Percentiles rank a stretch among this genome's conserved stretches.
These are phyloP conservation scores for Pomatorhinus ruficollis DNA, from an alignment of 2,113 vertebrate species.

Conservation along the genomic window DNA sequence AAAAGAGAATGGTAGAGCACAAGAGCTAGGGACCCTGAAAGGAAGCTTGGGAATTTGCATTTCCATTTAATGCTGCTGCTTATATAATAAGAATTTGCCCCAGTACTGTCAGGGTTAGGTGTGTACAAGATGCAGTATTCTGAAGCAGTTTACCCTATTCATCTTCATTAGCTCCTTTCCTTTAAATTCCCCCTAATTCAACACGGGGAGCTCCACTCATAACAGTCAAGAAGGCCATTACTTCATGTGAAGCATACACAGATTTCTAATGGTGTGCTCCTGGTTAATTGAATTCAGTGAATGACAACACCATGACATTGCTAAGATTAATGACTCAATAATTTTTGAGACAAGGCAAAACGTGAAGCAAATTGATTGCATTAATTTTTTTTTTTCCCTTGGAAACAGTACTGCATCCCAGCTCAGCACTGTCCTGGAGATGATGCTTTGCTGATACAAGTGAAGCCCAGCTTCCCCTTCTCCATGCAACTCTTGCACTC, in stretches of 20 bases:
- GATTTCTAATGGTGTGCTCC: conserved; percentile 21
- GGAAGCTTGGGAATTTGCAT: not conserved
- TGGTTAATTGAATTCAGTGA: conserved; percentile 31
- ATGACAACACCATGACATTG: conserved; percentile 56
- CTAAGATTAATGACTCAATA: conserved; percentile 70
- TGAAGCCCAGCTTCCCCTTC: not conserved
- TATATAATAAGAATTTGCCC: not conserved
- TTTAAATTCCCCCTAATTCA: not conserved
- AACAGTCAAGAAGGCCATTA: not conserved
- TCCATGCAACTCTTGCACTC: not conserved
- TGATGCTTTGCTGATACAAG: not conserved
- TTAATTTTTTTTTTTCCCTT: not conserved
- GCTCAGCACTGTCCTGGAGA: not conserved
- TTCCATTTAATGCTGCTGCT: not conserved
- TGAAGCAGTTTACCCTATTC: not conserved
- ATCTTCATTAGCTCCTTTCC: conserved; percentile 11
- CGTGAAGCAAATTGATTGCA: conserved; percentile 48
- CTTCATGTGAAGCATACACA: not conserved
- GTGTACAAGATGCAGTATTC: not conserved
- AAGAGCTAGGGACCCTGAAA: not conserved
- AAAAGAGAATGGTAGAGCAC: not conserved
- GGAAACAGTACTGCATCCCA: not conserved
- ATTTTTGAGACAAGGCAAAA: conserved; percentile 69
- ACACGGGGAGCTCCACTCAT: not conserved
- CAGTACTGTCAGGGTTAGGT: not conserved